A percentile compares a stretch with the other conserved stretches of the same genome.
Evolutionary conservation across 2,113 vertebrate genomes (phyloP).

Genomic region (Hemichromis elongatus): DNA sequence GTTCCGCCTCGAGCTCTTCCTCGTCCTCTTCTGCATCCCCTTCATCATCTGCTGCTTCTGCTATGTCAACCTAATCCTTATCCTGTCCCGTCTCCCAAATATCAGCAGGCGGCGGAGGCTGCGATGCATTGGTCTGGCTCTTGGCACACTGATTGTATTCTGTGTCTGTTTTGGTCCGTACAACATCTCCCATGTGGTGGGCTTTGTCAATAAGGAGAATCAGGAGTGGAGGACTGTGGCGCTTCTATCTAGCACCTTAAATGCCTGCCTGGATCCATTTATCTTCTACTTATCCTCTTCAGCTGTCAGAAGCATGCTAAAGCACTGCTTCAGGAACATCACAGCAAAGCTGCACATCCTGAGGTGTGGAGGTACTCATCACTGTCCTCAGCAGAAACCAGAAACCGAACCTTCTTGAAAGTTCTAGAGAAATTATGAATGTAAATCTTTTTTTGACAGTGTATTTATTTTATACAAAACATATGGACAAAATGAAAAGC

Average conservation of each 20-base stretch:
- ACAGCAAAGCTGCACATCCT: slow-evolving; percentile 59
- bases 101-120: slow-evolving; percentile 64
- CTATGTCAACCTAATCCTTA: slow-evolving; percentile 74
- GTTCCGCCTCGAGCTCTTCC: slow-evolving; percentile 75
- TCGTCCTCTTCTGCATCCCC: slow-evolving; percentile 77
- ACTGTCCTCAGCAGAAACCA: background rate
- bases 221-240: slow-evolving; percentile 67
- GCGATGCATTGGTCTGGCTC: slow-evolving; percentile 72
- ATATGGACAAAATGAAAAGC: background rate
- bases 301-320: slow-evolving; percentile 60
- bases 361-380: background rate
- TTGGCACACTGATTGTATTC: slow-evolving; percentile 77
- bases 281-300: slow-evolving; percentile 78
- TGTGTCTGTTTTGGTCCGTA: slow-evolving; percentile 79
- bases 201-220: slow-evolving; percentile 50
- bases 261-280: slow-evolving; percentile 76
- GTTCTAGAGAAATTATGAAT: too few species aligned
- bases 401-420: background rate
- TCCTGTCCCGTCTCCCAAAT: slow-evolving; percentile 66
- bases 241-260: slow-evolving; percentile 69
- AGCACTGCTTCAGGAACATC: slow-evolving; percentile 44
- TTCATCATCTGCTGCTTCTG: slow-evolving; percentile 76
- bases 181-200: slow-evolving; percentile 79
- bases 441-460: background rate
- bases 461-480: rapidly evolving